Evolutionary conservation across 2,888 invertebrate genomes (phyloP).

Genomic region (Eilema depressum): DNA sequence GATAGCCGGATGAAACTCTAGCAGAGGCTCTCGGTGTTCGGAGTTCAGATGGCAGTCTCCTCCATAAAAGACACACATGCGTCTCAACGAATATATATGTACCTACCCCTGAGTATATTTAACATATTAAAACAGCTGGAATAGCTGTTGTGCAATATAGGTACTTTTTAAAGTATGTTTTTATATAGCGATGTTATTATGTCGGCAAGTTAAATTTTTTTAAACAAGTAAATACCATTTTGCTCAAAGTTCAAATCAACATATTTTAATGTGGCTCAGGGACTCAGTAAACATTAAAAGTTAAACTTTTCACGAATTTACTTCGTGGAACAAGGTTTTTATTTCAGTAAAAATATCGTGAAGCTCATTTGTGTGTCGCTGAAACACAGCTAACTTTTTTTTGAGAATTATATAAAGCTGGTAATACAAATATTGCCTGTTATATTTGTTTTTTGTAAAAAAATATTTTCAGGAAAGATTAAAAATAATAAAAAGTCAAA

Average conservation of each 20-base stretch:
- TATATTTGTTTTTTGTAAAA: neutral
- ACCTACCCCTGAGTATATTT: too few species aligned
- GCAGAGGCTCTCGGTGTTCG: too few species aligned
- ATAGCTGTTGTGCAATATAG: too few species aligned
- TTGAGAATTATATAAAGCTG: neutral
- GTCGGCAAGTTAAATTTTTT: neutral
- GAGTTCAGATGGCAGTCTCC: too few species aligned
- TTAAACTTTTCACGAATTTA: constrained; percentile 14
- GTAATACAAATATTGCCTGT: neutral
- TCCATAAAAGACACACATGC: too few species aligned
- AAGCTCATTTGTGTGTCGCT: constrained; percentile 25
- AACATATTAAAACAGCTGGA: neutral
- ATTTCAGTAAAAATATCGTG: constrained; percentile 23
- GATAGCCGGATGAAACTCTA: too few species aligned
- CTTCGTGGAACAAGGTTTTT: constrained; percentile 13
- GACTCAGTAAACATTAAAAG: constrained; percentile 18
- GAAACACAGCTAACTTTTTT: constrained; percentile 23
- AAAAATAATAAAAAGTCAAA: too few species aligned
- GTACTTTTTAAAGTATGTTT: too few species aligned
- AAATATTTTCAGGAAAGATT: neutral
- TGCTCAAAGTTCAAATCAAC: neutral
- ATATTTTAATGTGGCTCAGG: constrained; percentile 5
- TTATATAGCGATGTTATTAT: neutral
- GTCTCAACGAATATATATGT: too few species aligned
- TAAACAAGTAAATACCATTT: neutral